Evolutionary conservation across 2,113 vertebrate species (phyloP).

Genomic region (Antechinus flavipes): DNA sequence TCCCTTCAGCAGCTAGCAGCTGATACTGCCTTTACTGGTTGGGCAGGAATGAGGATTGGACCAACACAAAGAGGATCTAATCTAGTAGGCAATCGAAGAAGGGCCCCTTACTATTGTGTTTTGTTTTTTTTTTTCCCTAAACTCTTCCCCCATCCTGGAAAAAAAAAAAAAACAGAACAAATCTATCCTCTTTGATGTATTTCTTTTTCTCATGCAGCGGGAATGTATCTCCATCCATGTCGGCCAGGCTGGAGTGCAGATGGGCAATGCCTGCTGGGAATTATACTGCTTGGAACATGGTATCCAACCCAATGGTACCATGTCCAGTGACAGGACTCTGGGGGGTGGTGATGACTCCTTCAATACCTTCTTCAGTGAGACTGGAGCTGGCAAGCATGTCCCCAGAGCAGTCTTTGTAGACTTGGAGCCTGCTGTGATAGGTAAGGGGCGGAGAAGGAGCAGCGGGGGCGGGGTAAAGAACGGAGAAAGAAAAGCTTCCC

Average conservation of each 20-base stretch:
- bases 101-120: not conserved
- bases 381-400: constrained; percentile 83
- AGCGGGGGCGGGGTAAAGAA: not conserved
- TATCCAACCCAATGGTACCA: constrained; percentile 86
- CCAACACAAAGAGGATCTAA: not conserved
- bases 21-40: not conserved
- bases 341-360: constrained; percentile 84
- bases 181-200: not conserved
- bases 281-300: constrained; percentile 86
- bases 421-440: constrained; percentile 86
- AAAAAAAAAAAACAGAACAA: not conserved
- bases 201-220: constrained; percentile 66
- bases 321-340: constrained; percentile 82
- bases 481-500: not conserved
- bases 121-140: not conserved
- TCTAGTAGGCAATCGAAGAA: not conserved
- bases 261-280: constrained; percentile 88
- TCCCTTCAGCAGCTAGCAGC: not conserved
- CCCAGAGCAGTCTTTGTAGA: constrained; percentile 87
- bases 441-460: constrained; percentile 66
- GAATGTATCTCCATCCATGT: constrained; percentile 88
- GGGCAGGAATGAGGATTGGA: not conserved
- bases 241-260: constrained; percentile 88
- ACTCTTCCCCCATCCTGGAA: not conserved
- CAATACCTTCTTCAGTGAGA: constrained; percentile 89